These are phyloP conservation scores for Bombus haemorrhoidalis DNA, from an alignment of 1,140 invertebrate genomes.

Conservation along the genomic window DNA sequence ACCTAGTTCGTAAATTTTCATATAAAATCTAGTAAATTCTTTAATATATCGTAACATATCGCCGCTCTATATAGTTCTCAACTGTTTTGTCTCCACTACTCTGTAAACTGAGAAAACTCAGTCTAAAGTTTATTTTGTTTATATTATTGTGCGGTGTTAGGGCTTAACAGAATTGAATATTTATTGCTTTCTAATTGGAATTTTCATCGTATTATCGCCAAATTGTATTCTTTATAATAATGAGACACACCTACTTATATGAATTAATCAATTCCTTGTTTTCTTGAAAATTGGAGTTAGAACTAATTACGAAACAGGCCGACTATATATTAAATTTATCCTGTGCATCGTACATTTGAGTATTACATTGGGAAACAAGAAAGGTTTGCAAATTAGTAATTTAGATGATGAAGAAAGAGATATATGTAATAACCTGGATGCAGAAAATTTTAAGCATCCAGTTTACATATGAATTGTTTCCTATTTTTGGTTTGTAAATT, in stretches of 20 bases:
- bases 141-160: too few relatives aligned
- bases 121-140: too few relatives aligned
- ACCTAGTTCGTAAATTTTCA: not conserved
- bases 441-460: not conserved
- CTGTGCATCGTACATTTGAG: not conserved
- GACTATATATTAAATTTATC: not conserved
- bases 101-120: too few relatives aligned
- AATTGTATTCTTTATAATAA: too few relatives aligned
- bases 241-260: not conserved
- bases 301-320: too few relatives aligned
- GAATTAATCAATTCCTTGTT: not conserved
- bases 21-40: not conserved
- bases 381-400: not conserved
- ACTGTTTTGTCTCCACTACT: too few relatives aligned
- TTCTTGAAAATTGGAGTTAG: not conserved
- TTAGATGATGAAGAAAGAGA: not conserved
- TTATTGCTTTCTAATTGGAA: too few relatives aligned
- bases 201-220: too few relatives aligned
- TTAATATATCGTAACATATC: not conserved
- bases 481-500: not conserved
- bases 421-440: not conserved
- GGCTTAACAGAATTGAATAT: too few relatives aligned
- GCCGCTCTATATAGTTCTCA: too few relatives aligned
- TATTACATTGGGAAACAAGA: not conserved
- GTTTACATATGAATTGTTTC: not conserved